Evolutionary conservation across 2,113 vertebrate genomes (phyloP), one percentile per base, ranked within the genome.

Genomic region (Trematomus loennbergii): DNA sequence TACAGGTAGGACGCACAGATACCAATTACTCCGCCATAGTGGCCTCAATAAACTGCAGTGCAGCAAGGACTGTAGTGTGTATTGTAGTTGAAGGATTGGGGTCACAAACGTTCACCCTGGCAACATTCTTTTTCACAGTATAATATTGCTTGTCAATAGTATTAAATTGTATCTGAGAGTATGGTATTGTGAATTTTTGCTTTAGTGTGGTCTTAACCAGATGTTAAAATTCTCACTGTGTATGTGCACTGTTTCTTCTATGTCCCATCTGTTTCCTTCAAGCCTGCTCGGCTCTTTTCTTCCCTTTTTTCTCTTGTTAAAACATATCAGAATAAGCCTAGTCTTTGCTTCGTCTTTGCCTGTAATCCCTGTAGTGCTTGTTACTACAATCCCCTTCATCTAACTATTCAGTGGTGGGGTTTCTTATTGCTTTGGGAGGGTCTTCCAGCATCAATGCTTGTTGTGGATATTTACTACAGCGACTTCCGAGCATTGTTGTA

Each of bases 311-410:
- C 59, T 79, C 72, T 63, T 73, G 60, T 87, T 88, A 77, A 86
- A 83, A 79, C 73, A 86, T 63, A 90, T 80, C 71, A 86, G 78
- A 69, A 48, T 79, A 79, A 87, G 71, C 66, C 20, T 45, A 18
- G 74, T 76, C 69, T 79, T 85, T 70, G 82, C 83, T 79, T 65
- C 0, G 74, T 72, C 70, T 83, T 81, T 59, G 71, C 78, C 78
- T 89, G 58, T 80, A 88, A 85, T 88, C 89, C 87, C 79, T 5
- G 18, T 17, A 70, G 88, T 87, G 79, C 84, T 87, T 86, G 86
- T 90, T 79, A 84, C 67, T 65, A 85, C 88, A 78, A 79, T 75
- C 81, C 76, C 79, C 72, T 77, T 85, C 89, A 88, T 91, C 87
- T 84, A 77, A 85, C 79, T 84, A 80, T 78, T 89, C 88, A 80